Evolutionary conservation across 2,797 vertebrate genomes (phyloP), one percentile per base, ranked within the genome.

Genomic region (Diplodus sargus): DNA sequence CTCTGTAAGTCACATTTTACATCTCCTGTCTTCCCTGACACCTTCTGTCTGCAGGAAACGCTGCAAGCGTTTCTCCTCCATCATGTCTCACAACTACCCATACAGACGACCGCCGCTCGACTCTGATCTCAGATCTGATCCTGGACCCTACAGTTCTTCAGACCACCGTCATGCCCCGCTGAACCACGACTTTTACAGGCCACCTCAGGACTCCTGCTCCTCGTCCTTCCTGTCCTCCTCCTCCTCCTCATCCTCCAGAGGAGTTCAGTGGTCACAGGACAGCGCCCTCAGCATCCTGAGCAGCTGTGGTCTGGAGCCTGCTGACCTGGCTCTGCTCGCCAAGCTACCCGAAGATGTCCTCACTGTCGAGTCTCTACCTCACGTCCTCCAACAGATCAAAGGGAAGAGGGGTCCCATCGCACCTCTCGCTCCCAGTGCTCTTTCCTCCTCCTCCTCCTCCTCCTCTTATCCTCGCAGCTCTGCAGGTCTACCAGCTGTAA

Each of bases 341-440:
- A 76, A 94, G 69, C 85, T 95, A 15, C 95, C 95, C 0, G 95
- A 95, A 69, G 90, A 95, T 30, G 82, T 92, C 63, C 90, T 95
- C 23, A 95, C 92, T 0, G 69, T 95, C 0, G 93, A 95, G 58
- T 91, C 91, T 0, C 92, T 95, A 74, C 93, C 95, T 2, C 87
- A 85, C 0, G 75, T 95, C 52, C 93, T 95, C 60, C 67, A 83
- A 6, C 89, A 95, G 82, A 88, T 95, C n/a, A 94, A 95, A 85
- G 90, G 88, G 5, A 83, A 80, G 62, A 87, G 74, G 51, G 87
- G 67, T 1, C 51, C 58, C 0, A 0, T 64, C 23, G 77, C 28
- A 22, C 74, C 75, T 49, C 70, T 70, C 10, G 7, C 62, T 12
- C 0, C 61, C 22, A 39, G 0, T 1, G 18, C 66, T 39, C 53